phyloP scores from a whole-genome alignment of 2,888 invertebrate genomes.

The Anoplius nigerrimus region DNA sequence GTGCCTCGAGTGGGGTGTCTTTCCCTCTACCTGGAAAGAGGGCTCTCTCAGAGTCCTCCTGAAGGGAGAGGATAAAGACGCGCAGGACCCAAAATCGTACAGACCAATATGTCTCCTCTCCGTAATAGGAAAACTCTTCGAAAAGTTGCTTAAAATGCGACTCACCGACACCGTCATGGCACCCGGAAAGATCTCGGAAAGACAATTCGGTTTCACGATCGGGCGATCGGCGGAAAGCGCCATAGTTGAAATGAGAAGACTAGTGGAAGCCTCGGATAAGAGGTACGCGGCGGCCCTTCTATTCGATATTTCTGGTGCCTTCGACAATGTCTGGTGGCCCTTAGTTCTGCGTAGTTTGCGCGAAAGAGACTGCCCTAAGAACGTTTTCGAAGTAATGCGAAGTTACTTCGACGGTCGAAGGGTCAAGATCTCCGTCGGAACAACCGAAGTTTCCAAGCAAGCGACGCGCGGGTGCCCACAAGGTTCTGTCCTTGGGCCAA shows the following conservation, averaged over 20 bases:
- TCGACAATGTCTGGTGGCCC: conserved; percentile 6
- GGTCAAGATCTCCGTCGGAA: conserved; percentile 16
- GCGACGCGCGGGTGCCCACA: conserved; percentile 36
- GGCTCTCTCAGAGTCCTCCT: neutral
- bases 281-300: neutral
- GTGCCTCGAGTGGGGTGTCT: neutral
- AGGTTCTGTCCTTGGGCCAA: conserved; percentile 37
- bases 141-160: neutral
- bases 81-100: neutral
- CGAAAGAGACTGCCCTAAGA: conserved; percentile 14
- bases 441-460: conserved; percentile 10
- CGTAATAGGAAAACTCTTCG: neutral
- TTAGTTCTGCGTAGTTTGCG: neutral
- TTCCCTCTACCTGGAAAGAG: neutral
- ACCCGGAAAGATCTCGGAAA: neutral
- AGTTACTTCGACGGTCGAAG: conserved; percentile 15
- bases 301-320: neutral
- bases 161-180: neutral
- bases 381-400: conserved; percentile 17
- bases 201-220: neutral
- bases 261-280: neutral
- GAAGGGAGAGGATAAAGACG: neutral
- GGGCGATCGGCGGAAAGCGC: neutral
- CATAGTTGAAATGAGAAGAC: neutral
- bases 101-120: neutral